Percentiles rank a stretch among this genome's conserved stretches.
Evolutionary conservation across 2,113 vertebrate genomes (phyloP).

Genomic region (Zosterops japonicus): DNA sequence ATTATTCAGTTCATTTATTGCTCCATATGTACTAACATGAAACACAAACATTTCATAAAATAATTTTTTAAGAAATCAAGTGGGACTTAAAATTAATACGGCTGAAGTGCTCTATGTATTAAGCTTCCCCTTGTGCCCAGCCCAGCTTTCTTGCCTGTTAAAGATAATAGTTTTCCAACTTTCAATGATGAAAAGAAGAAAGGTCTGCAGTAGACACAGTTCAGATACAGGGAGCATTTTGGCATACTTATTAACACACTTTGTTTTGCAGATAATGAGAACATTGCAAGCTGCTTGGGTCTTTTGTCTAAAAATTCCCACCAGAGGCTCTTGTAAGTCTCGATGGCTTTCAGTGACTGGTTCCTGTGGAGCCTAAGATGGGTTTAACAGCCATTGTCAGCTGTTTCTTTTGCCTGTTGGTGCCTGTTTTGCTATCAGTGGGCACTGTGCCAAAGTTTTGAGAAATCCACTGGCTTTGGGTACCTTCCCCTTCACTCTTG

Average conservation of each 20-base stretch:
- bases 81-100: background rate
- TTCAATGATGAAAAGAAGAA: background rate
- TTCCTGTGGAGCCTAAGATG: conserved; percentile 54
- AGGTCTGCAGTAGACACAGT: conserved; percentile 22
- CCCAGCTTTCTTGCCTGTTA: background rate
- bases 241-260: conserved; percentile 56
- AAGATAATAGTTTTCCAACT: conserved; percentile 36
- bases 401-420: conserved; percentile 32
- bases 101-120: background rate
- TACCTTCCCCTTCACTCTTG: background rate
- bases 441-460: background rate
- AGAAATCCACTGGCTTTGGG: conserved; percentile 20
- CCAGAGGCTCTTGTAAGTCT: conserved; percentile 40
- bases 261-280: conserved; percentile 75
- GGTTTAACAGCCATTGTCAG: conserved; percentile 51
- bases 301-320: conserved; percentile 70
- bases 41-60: background rate
- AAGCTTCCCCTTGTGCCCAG: background rate
- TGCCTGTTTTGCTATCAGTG: background rate
- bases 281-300: conserved; percentile 67
- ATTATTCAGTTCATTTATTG: background rate
- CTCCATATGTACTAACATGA: background rate
- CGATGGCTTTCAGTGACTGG: conserved; percentile 33
- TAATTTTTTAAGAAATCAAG: conserved; percentile 1
- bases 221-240: conserved; percentile 30